phyloP scores from a whole-genome alignment of 2,888 invertebrate genomes.

The Aporophyla nigra region DNA sequence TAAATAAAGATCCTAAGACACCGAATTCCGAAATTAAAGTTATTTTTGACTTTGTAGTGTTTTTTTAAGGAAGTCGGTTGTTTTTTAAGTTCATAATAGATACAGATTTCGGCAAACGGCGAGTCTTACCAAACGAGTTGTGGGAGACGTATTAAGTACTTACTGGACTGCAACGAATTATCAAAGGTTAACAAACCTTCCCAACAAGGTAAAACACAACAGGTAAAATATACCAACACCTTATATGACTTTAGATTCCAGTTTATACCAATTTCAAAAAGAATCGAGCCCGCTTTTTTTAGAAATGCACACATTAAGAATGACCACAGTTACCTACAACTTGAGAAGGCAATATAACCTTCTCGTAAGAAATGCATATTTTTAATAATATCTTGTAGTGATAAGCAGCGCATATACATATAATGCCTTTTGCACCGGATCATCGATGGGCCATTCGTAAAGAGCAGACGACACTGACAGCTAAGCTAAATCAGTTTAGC shows the following conservation, averaged over 20 bases:
- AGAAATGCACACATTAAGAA: not conserved
- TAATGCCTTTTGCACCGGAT: not conserved
- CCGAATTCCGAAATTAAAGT: no score
- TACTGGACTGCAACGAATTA: not conserved
- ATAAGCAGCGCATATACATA: no score
- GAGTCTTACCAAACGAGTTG: not conserved
- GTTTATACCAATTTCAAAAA: not conserved
- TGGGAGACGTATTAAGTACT: not conserved
- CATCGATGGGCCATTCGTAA: not conserved
- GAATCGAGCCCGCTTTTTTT: not conserved
- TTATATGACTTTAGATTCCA: not conserved
- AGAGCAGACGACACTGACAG: not conserved
- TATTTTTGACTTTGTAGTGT: no score
- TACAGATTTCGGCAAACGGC: slow-evolving; percentile 14
- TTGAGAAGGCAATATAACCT: not conserved
- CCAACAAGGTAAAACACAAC: slow-evolving; percentile 1
- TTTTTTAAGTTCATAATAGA: slow-evolving; percentile 5
- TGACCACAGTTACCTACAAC: not conserved
- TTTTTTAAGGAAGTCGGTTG: no score
- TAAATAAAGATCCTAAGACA: no score
- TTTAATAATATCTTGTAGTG: not conserved
- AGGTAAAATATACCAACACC: not conserved
- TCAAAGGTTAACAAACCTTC: not conserved
- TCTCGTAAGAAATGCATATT: not conserved
- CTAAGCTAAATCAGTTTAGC: not conserved